Evolutionary conservation across 2,888 invertebrate species (phyloP), one percentile per base, ranked within the genome.

Genomic region (Clanis bilineata): DNA sequence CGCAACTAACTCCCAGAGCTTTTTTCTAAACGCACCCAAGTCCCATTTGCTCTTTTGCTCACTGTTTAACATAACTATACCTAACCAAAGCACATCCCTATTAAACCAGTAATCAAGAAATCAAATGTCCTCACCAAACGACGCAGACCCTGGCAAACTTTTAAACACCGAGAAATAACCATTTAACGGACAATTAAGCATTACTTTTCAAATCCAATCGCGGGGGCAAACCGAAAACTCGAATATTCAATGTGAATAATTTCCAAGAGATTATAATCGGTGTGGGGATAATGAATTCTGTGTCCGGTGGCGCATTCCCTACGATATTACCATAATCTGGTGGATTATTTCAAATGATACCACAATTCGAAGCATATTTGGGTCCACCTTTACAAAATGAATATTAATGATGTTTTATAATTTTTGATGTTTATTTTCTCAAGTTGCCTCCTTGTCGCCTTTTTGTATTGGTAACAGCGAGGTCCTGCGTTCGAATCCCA

Each of bases 251-350:
- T 32, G 45, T 45, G 51, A 51, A 51, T 51, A 51, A 51, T 51
- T 51, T 47, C 18, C 18, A 28, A 51, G 51, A 32, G 18, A 32
- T 51, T 51, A 47, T 44, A 36, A 25, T 45, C 18, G 18, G 9
- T 28, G 9, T 9, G 28, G 28, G 51, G 15, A 18, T 51, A 51
- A 51, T 51, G 51, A 51, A 51, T 51, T 51, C 51, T 18, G 51
- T 51, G 32, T 28, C 25, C 32, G 18, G 9, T 51, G 51, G 10
- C 51, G 51, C 51, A 28, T 32, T 32, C 28, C 18, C 22, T 45
- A 23, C 56, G 62, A 62, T 64, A 67, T 71, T 66, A 66, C 59
- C 68, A 65, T 71, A 71, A 70, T 70, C 68, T 54, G 21, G 25
- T 41, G 61, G 70, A 67, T 71, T 70, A 67, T 61, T 66, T 39